Evolutionary conservation across 1,140 invertebrate genomes (phyloP).

Genomic region (Aphis gossypii): DNA sequence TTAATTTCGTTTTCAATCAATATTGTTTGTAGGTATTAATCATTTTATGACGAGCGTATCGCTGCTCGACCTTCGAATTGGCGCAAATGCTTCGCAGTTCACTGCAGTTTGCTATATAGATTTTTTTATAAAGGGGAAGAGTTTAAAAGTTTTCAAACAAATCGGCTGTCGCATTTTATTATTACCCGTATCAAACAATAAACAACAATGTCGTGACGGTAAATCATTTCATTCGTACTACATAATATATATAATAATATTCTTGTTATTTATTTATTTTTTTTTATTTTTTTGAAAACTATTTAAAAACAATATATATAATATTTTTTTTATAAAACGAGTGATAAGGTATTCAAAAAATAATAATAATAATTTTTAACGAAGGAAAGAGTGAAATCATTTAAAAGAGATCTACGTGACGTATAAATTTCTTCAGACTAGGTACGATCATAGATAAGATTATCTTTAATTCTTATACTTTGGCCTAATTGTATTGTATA

Average conservation of each 20-base stretch:
- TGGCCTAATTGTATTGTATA: no score
- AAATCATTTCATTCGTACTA: not conserved
- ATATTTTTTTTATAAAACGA: not conserved
- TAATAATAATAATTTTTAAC: not conserved
- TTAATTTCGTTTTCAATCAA: slow-evolving; percentile 20
- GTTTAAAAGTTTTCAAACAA: not conserved
- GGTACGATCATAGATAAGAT: not conserved
- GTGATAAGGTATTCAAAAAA: not conserved
- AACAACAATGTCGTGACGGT: not conserved
- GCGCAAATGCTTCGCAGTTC: not conserved
- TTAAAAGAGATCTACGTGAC: not conserved
- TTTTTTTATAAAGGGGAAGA: not conserved
- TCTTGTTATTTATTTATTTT: no score
- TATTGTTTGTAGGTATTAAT: not conserved
- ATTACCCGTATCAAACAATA: not conserved
- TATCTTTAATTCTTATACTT: no score
- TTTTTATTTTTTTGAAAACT: not conserved
- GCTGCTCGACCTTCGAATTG: not conserved
- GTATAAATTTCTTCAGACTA: not conserved
- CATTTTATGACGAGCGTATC: slow-evolving; percentile 1
- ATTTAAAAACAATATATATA: not conserved
- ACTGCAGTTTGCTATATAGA: not conserved
- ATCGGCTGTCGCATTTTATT: not conserved
- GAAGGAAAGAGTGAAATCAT: not conserved
- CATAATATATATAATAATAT: no score